Evolutionary conservation across 2,797 vertebrate species (phyloP).

Genomic region (Poeciliopsis infans): DNA sequence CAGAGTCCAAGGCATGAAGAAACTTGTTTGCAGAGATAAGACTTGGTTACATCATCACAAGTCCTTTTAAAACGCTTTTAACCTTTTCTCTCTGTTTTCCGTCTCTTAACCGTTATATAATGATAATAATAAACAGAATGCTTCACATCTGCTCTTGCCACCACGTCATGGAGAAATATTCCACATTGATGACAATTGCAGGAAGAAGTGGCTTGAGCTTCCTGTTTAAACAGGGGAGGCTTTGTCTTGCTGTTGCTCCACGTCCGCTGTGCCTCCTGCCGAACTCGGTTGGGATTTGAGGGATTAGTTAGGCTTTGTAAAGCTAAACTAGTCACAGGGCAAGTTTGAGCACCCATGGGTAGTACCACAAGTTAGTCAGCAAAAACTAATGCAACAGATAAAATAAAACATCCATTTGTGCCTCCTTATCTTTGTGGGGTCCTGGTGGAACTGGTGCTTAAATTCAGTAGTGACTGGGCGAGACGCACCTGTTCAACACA

Average conservation of each 20-base stretch:
- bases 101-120: not conserved
- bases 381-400: not conserved
- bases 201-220: constrained; percentile 4
- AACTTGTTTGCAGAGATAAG: not conserved
- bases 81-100: not conserved
- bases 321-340: not conserved
- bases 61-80: not conserved
- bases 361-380: not conserved
- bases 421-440: not conserved
- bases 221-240: not conserved
- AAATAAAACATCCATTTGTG: not conserved
- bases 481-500: not conserved
- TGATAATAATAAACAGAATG: not conserved
- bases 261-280: not conserved
- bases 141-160: not conserved
- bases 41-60: not conserved
- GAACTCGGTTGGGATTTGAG: not conserved
- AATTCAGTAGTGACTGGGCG: not conserved
- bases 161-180: not conserved
- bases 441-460: not conserved
- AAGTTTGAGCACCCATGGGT: not conserved
- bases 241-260: not conserved
- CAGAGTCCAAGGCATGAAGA: not conserved
- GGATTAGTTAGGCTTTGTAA: not conserved
- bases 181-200: not conserved